Evolutionary conservation across 2,113 vertebrate species (phyloP).

Genomic region (Tympanuchus pallidicinctus): DNA sequence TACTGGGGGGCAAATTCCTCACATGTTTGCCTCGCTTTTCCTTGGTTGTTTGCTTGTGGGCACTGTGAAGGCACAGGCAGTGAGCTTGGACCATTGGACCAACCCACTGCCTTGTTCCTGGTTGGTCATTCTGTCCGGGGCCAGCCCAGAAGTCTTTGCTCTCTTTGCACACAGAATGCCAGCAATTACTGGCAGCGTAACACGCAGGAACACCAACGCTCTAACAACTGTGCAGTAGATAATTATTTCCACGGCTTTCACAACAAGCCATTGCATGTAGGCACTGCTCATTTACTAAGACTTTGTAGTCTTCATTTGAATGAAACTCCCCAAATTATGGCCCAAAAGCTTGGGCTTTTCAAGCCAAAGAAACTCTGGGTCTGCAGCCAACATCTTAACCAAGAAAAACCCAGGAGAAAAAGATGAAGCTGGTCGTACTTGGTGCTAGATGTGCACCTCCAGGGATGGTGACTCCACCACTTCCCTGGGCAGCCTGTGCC

Average conservation of each 20-base stretch:
- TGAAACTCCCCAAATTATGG: background rate
- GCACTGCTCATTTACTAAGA: background rate
- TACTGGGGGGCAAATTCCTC: background rate
- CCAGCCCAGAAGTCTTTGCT: background rate
- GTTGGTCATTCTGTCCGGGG: background rate
- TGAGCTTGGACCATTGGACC: background rate
- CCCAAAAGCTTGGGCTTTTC: background rate
- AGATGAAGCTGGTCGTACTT: background rate
- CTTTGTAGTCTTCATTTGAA: background rate
- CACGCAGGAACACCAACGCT: background rate
- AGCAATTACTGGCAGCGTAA: background rate
- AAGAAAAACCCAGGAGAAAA: background rate
- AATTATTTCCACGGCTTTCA: background rate
- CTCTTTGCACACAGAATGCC: background rate
- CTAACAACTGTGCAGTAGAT: background rate
- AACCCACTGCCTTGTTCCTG: accelerated
- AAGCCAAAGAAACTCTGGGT: background rate
- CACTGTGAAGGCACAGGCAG: background rate
- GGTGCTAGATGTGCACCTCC: background rate
- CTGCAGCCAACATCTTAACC: background rate
- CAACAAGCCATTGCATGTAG: background rate
- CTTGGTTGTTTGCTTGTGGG: background rate
- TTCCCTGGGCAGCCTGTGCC: no score
- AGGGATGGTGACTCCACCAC: no score
- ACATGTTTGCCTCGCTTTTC: accelerated